Percentiles rank a stretch among this genome's conserved stretches.
phyloP scores from a whole-genome alignment of 1,140 invertebrate species.

The Drosophila yakuba region DNA sequence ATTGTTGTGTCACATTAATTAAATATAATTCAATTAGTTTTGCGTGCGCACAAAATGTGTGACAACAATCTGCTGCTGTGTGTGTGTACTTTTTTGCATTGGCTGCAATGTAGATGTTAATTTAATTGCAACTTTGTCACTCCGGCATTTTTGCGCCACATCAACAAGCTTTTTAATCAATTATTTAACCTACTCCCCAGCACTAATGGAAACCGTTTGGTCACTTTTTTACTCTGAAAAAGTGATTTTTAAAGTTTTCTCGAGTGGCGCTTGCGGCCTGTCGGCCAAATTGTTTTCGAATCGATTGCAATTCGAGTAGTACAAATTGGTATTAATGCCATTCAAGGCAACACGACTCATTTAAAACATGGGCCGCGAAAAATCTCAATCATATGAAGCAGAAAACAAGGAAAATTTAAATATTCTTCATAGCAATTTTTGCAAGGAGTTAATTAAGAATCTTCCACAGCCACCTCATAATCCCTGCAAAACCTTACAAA shows the following conservation, averaged over 20 bases:
- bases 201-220: slow-evolving; percentile 48
- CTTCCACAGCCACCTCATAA: slow-evolving; percentile 12
- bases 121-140: slow-evolving; percentile 72
- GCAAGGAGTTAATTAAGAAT: not conserved
- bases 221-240: slow-evolving; percentile 7
- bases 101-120: slow-evolving; percentile 52
- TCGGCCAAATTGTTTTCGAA: slow-evolving; percentile 5
- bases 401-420: no score
- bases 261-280: slow-evolving; percentile 19
- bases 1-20: slow-evolving; percentile 57
- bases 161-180: slow-evolving; percentile 64
- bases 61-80: slow-evolving; percentile 10
- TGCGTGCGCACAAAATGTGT: slow-evolving; percentile 12
- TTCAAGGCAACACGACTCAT: not conserved
- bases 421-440: no score
- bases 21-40: slow-evolving; percentile 58
- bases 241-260: slow-evolving; percentile 26
- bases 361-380: not conserved
- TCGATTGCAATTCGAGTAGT: not conserved
- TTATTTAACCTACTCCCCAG: slow-evolving; percentile 48
- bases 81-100: not conserved
- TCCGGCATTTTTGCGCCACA: slow-evolving; percentile 37
- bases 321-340: not conserved
- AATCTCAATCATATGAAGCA: not conserved
- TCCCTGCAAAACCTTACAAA: not conserved